Evolutionary conservation across 2,113 vertebrate genomes (phyloP).

Genomic region (Apteryx mantelli): DNA sequence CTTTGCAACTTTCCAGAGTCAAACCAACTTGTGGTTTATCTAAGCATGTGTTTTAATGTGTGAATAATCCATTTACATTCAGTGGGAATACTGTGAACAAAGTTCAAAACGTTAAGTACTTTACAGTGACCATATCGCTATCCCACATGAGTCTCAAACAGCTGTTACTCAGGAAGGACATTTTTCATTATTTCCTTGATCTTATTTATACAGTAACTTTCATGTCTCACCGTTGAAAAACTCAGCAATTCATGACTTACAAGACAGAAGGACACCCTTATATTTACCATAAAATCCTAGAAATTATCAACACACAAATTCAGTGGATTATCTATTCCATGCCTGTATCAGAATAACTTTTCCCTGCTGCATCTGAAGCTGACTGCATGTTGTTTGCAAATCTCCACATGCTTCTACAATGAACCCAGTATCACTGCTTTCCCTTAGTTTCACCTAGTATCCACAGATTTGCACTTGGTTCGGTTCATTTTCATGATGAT

Average conservation of each 20-base stretch:
- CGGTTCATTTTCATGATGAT: conserved; percentile 16
- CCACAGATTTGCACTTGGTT: neutral
- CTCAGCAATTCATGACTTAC: neutral
- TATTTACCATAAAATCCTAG: neutral
- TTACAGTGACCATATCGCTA: neutral
- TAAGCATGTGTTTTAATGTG: neutral
- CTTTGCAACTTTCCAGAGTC: neutral
- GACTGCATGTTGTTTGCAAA: neutral
- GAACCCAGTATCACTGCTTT: neutral
- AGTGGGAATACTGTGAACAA: neutral
- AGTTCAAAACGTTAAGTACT: neutral
- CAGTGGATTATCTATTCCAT: neutral
- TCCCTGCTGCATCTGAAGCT: neutral
- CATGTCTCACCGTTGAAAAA: neutral
- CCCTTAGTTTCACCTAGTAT: neutral
- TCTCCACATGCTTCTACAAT: neutral
- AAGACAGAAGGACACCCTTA: neutral
- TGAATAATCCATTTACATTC: neutral
- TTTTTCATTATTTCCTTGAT: neutral
- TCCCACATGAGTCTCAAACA: neutral
- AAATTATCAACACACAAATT: neutral
- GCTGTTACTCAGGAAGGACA: neutral
- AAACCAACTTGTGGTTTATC: neutral
- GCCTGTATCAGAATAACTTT: neutral
- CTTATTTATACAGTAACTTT: neutral